A percentile compares a stretch with the other conserved stretches of the same genome.
phyloP scores from a whole-genome alignment of 2,888 invertebrate species.

The Dexiosoma caninum region DNA sequence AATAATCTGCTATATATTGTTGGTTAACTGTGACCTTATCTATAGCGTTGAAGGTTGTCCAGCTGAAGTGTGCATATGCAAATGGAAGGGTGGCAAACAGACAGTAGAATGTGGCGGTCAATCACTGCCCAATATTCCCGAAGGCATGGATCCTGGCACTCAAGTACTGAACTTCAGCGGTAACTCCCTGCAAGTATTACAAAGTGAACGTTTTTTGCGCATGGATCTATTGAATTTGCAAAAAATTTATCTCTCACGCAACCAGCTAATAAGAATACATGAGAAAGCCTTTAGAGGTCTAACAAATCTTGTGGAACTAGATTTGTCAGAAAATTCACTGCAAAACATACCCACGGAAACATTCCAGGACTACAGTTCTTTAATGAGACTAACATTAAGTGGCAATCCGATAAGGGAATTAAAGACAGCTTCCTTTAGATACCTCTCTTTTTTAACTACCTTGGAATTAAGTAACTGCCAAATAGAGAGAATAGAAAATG shows the following conservation, averaged over 20 bases:
- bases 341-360: slow-evolving; percentile 87
- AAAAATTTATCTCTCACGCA: slow-evolving; percentile 89
- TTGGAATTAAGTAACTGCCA: slow-evolving; percentile 90
- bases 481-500: slow-evolving; percentile 86
- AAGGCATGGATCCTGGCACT: slow-evolving; percentile 88
- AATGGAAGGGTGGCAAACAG: slow-evolving; percentile 95
- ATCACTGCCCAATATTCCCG: slow-evolving; percentile 86
- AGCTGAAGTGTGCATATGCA: slow-evolving; percentile 86
- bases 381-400: slow-evolving; percentile 89
- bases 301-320: slow-evolving; percentile 91
- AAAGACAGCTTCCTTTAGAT: slow-evolving; percentile 85
- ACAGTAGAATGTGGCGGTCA: slow-evolving; percentile 92
- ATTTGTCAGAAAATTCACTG: slow-evolving; percentile 89
- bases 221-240: slow-evolving; percentile 90
- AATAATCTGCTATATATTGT: slow-evolving; percentile 23
- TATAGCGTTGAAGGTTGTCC: slow-evolving; percentile 80
- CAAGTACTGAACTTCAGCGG: slow-evolving; percentile 92
- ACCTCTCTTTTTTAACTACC: slow-evolving; percentile 86
- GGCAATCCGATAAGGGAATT: slow-evolving; percentile 89
- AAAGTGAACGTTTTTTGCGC: slow-evolving; percentile 87
- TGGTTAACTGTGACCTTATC: slow-evolving; percentile 22
- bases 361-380: slow-evolving; percentile 86
- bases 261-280: slow-evolving; percentile 87
- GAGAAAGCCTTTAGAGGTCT: slow-evolving; percentile 89
- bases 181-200: slow-evolving; percentile 88